Evolutionary conservation across 2,113 vertebrate species (phyloP).

Genomic region (cat (Felis catus)): F.catus_Fca126_mat1.0 CM031421.1:57462501-57463000

Average conservation of each 20-base stretch:
- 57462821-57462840: not conserved
- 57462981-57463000: conserved; percentile 8
- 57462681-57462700: conserved; percentile 49
- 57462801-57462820: not conserved
- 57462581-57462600: conserved; percentile 13
- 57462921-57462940: conserved; percentile 20
- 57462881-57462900: not conserved
- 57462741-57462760: conserved; percentile 2
- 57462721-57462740: not conserved
- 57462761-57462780: not conserved
- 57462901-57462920: not conserved
- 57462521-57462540: conserved; percentile 47
- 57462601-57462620: conserved; percentile 40
- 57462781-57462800: not conserved
- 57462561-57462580: not conserved
- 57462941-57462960: not conserved
- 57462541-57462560: not conserved
- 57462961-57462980: not conserved
- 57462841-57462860: conserved; percentile 16
- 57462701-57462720: conserved; percentile 21
- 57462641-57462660: conserved; percentile 11
- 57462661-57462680: conserved; percentile 45
- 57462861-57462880: not conserved
- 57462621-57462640: conserved; percentile 31
- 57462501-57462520: conserved; percentile 61